Conservation (phyloP, 1,140 invertebrate genomes). For the Psilanteris sp. region DNA sequence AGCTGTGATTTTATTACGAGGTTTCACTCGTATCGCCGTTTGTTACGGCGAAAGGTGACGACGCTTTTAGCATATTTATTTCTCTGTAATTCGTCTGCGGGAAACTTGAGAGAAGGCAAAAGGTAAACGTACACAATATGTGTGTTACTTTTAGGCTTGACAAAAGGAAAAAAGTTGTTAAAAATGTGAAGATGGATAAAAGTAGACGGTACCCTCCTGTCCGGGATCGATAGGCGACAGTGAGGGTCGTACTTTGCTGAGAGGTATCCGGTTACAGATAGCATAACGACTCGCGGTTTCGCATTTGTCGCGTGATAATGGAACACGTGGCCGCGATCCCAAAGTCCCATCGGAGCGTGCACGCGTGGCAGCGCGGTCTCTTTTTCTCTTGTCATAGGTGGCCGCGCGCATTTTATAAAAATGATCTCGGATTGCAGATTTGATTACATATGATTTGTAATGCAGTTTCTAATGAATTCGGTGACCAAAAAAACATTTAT, state of each 20-base stretch:
- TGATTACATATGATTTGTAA: conserved; percentile 40
- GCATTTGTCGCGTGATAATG: conserved; percentile 73
- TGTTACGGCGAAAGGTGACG: conserved; percentile 43
- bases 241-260: conserved; percentile 56
- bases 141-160: conserved; percentile 38
- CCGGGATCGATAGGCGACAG: conserved; percentile 65
- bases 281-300: conserved; percentile 74
- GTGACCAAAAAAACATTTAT: conserved; percentile 31
- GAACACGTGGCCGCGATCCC: conserved; percentile 73
- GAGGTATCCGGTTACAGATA: conserved; percentile 73
- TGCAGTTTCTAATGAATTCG: conserved; percentile 42
- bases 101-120: conserved; percentile 32
- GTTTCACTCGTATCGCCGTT: conserved; percentile 35
- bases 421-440: conserved; percentile 46
- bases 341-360: conserved; percentile 59
- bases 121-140: conserved; percentile 18
- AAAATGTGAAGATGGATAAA: conserved; percentile 3
- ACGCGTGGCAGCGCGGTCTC: conserved; percentile 52
- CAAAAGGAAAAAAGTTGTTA: conserved; percentile 20
- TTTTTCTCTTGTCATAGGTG: conserved; percentile 20
- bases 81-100: conserved; percentile 50
- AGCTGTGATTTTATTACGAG: conserved; percentile 41
- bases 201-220: conserved; percentile 9
- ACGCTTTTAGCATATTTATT: conserved; percentile 58
- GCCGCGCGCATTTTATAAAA: conserved; percentile 35